Conservation (phyloP, 2,888 invertebrate species). For the Crossocerus cetratus region DNA sequence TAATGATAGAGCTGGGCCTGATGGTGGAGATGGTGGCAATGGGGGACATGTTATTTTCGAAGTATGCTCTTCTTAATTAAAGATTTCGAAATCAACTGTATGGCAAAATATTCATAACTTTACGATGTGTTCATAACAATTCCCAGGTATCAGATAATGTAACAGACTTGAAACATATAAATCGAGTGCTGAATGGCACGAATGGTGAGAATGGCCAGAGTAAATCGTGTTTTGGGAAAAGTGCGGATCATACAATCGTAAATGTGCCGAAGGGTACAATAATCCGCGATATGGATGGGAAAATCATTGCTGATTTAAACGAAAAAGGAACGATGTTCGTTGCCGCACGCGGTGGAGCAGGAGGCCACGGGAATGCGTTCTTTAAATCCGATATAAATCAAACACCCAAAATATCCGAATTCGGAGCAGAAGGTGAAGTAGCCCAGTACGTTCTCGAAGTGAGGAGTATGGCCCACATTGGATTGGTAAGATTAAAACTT, state of each 20-base stretch:
- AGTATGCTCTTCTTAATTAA: conserved; percentile 69
- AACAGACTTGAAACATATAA: conserved; percentile 85
- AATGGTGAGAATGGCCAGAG: conserved; percentile 86
- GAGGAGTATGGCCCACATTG: conserved; percentile 95
- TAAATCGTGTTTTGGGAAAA: conserved; percentile 90
- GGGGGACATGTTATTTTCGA: conserved; percentile 95
- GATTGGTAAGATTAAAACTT: conserved; percentile 81
- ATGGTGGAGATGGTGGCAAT: conserved; percentile 97
- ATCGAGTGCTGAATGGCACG: conserved; percentile 80
- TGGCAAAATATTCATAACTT: background rate
- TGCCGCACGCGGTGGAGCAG: conserved; percentile 96
- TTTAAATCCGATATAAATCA: conserved; percentile 89
- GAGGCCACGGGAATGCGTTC: conserved; percentile 96
- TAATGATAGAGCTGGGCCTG: conserved; percentile 95
- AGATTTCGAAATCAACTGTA: background rate
- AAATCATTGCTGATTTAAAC: conserved; percentile 84
- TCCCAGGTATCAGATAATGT: conserved; percentile 81
- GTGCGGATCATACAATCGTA: conserved; percentile 84
- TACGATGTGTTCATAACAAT: background rate
- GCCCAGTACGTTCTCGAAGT: conserved; percentile 87
- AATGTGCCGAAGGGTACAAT: conserved; percentile 92
- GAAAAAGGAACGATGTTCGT: conserved; percentile 88
- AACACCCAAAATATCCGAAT: conserved; percentile 91
- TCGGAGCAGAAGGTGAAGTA: conserved; percentile 91
- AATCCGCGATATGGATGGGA: conserved; percentile 80